Percentiles rank a stretch among this genome's conserved stretches.
These are phyloP conservation scores for Theodoxus fluviatilis DNA, from an alignment of 2,888 invertebrate species.

Conservation along the genomic window DNA sequence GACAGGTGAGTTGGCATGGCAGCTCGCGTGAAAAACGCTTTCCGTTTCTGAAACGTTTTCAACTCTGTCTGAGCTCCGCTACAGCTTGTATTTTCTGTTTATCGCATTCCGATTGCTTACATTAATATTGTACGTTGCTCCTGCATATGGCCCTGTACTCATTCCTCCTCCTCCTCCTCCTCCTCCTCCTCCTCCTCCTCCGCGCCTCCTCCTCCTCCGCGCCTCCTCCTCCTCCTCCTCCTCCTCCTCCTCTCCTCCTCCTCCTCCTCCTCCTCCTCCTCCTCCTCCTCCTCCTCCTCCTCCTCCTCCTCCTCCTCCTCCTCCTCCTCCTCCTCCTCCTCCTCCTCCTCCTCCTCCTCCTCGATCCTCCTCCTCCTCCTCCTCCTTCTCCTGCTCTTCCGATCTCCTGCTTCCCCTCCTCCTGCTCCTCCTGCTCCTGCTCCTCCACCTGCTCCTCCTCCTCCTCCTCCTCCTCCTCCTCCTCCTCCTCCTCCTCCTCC, in stretches of 20 bases:
- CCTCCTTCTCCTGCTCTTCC: constrained; percentile 13
- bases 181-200: constrained; percentile 7
- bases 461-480: constrained; percentile 2
- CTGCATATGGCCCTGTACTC: no score
- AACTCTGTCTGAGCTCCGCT: no score
- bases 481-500: no score
- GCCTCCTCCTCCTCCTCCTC: neutral
- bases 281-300: neutral
- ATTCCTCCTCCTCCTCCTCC: constrained; percentile 6
- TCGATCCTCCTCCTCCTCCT: neutral
- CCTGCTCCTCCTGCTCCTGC: neutral
- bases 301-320: neutral
- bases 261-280: neutral
- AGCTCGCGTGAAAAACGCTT: no score
- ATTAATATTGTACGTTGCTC: no score
- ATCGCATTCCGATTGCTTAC: no score
- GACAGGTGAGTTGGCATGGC: no score
- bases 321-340: neutral
- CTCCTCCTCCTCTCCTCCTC: neutral
- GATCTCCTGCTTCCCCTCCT: neutral
- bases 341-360: neutral
- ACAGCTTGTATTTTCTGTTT: no score
- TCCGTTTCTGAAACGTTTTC: no score
- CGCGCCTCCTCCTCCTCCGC: neutral
- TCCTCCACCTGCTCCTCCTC: neutral